Evolutionary conservation across 2,797 vertebrate species (phyloP).

Genomic region (Clarias platycephalus): DNA sequence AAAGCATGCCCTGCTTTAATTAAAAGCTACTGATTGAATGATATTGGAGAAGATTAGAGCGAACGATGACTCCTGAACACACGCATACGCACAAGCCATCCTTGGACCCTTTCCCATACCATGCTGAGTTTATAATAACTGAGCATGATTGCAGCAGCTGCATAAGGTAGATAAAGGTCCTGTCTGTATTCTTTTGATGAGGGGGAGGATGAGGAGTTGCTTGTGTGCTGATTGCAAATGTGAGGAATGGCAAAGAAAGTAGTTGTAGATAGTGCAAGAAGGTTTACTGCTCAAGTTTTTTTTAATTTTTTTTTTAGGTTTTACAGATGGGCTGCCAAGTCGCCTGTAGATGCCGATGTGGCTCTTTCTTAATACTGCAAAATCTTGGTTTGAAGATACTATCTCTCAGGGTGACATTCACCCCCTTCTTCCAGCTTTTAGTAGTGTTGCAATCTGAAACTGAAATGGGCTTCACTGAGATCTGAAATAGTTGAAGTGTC

Average conservation of each 20-base stretch:
- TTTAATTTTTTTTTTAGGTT: constrained; percentile 36
- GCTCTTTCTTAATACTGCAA: constrained; percentile 23
- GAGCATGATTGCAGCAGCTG: constrained; percentile 51
- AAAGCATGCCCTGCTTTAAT: constrained; percentile 77
- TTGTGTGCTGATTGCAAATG: constrained; percentile 52
- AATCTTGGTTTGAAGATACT: constrained; percentile 11
- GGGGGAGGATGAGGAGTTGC: constrained; percentile 49
- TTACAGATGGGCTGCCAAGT: constrained; percentile 36
- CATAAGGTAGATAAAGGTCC: constrained; percentile 56
- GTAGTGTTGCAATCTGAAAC: background rate
- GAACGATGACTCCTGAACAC: constrained; percentile 60
- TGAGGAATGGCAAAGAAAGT: constrained; percentile 39
- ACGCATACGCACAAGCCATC: constrained; percentile 38
- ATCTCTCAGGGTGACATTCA: background rate
- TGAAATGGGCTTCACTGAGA: background rate
- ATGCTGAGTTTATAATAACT: constrained; percentile 61
- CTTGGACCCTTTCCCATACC: constrained; percentile 50
- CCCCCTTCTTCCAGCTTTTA: background rate
- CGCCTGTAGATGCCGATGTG: constrained; percentile 33
- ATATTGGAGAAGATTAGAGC: constrained; percentile 84
- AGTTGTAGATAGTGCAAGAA: constrained; percentile 31
- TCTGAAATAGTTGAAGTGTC: background rate
- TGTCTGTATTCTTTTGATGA: constrained; percentile 44
- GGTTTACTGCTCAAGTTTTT: constrained; percentile 26
- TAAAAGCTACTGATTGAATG: constrained; percentile 85